Conservation (phyloP, 2,888 invertebrate species). For the Drosophila infuscata region DNA sequence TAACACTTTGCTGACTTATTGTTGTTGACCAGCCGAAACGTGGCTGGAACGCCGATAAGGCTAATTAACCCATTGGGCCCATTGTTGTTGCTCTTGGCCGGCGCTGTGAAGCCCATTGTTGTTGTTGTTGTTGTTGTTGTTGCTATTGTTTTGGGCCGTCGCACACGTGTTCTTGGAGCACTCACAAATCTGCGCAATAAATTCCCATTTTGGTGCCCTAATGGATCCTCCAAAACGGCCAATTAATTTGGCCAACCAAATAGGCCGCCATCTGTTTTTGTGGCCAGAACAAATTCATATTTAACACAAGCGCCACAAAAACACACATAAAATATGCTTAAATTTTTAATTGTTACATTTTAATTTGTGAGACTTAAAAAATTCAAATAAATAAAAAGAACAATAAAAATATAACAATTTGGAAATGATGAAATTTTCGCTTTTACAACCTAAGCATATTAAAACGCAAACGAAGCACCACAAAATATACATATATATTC, state of each 20-base stretch:
- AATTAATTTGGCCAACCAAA: constrained; percentile 64
- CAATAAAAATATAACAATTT: neutral
- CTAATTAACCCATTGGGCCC: constrained; percentile 78
- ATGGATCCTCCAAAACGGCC: constrained; percentile 72
- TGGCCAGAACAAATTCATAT: constrained; percentile 21
- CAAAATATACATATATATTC: neutral
- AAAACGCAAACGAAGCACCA: neutral
- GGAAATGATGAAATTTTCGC: neutral
- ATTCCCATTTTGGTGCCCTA: constrained; percentile 76
- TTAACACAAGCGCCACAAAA: constrained; percentile 26
- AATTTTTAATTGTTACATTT: constrained; percentile 6
- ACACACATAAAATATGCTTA: constrained; percentile 22
- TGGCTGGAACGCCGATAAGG: constrained; percentile 60
- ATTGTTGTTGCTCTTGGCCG: constrained; percentile 70
- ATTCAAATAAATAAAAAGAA: neutral
- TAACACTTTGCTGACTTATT: constrained; percentile 77
- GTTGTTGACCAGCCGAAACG: constrained; percentile 47
- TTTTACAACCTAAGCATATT: neutral
- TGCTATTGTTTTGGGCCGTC: constrained; percentile 42
- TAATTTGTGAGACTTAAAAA: neutral
- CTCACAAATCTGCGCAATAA: constrained; percentile 78
- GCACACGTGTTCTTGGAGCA: constrained; percentile 72
- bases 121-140: neutral
- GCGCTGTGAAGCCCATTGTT: constrained; percentile 3
- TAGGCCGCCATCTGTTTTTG: constrained; percentile 67